Evolutionary conservation across 1,140 invertebrate species (phyloP).

Genomic region (Megalonaias nervosa): DNA sequence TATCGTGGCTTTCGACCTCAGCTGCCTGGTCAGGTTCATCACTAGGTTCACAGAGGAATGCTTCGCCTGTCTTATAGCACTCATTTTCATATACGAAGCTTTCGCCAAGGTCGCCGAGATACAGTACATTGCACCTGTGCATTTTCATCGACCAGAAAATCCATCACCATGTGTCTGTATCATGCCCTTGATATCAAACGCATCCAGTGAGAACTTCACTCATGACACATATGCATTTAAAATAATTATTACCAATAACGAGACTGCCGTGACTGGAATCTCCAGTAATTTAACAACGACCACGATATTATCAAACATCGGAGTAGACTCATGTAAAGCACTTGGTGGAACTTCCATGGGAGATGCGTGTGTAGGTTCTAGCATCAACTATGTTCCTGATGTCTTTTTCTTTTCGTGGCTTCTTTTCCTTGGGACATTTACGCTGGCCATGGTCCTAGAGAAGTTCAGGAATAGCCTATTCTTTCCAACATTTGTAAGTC

Average conservation of each 20-base stretch:
- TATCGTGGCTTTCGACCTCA: slow-evolving; percentile 95
- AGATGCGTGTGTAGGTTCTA: slow-evolving; percentile 76
- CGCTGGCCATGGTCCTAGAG: slow-evolving; percentile 89
- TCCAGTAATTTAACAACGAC: too few relatives aligned
- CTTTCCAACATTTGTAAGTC: slow-evolving; percentile 81
- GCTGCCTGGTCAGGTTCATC: slow-evolving; percentile 97
- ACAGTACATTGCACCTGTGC: slow-evolving; percentile 45
- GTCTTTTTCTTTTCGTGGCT: slow-evolving; percentile 97
- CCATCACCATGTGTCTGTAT: slow-evolving; percentile 51
- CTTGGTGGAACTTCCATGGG: slow-evolving; percentile 80
- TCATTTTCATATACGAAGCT: slow-evolving; percentile 99
- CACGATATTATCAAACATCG: too few relatives aligned
- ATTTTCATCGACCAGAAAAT: slow-evolving; percentile 39
- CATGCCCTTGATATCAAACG: too few relatives aligned
- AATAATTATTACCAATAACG: too few relatives aligned
- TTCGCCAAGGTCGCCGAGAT: slow-evolving; percentile 72
- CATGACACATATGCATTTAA: too few relatives aligned
- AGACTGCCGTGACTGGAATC: too few relatives aligned
- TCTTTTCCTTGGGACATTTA: slow-evolving; percentile 94
- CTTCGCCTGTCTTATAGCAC: slow-evolving; percentile 97
- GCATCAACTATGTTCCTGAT: slow-evolving; percentile 72
- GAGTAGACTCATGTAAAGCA: too few relatives aligned
- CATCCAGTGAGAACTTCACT: too few relatives aligned
- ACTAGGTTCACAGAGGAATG: slow-evolving; percentile 99
- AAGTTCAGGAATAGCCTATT: slow-evolving; percentile 93